Conservation (phyloP, 2,113 vertebrate genomes). For the Climacteris rufus region DNA sequence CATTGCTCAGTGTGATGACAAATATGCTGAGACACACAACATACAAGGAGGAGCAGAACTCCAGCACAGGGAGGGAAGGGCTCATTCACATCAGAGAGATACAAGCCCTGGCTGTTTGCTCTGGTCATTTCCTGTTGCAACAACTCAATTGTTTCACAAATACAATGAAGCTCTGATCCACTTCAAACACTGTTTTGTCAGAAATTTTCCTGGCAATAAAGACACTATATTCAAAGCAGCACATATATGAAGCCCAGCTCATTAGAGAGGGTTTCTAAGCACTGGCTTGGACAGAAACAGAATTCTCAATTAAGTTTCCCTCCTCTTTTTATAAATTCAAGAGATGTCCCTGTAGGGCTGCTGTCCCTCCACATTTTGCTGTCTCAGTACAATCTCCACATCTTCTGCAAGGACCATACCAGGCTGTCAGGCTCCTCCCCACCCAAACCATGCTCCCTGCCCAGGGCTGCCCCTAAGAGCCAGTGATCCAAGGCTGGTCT, state of each 20-base stretch:
- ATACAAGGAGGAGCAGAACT: neutral
- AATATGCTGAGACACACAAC: neutral
- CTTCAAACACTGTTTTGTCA: slow-evolving; percentile 27
- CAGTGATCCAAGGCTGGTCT: neutral
- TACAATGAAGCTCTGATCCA: slow-evolving; percentile 51
- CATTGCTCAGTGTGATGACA: rapidly evolving
- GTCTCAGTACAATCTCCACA: neutral
- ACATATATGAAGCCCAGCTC: neutral
- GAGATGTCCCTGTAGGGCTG: neutral
- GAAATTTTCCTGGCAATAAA: slow-evolving; percentile 24
- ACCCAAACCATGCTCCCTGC: neutral
- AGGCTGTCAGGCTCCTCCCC: neutral
- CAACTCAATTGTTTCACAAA: slow-evolving; percentile 38
- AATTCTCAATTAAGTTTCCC: neutral
- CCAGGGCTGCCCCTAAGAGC: neutral
- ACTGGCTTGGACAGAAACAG: neutral
- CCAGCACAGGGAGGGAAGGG: neutral
- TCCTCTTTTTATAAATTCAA: neutral
- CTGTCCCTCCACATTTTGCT: neutral
- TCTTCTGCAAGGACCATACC: neutral
- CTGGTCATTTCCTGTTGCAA: slow-evolving; percentile 37
- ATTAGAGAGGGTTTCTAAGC: neutral
- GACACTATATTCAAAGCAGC: neutral
- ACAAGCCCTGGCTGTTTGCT: slow-evolving; percentile 2
- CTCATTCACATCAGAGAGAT: neutral